phyloP scores from a whole-genome alignment of 2,797 vertebrate genomes.

The Pangasius djambal region DNA sequence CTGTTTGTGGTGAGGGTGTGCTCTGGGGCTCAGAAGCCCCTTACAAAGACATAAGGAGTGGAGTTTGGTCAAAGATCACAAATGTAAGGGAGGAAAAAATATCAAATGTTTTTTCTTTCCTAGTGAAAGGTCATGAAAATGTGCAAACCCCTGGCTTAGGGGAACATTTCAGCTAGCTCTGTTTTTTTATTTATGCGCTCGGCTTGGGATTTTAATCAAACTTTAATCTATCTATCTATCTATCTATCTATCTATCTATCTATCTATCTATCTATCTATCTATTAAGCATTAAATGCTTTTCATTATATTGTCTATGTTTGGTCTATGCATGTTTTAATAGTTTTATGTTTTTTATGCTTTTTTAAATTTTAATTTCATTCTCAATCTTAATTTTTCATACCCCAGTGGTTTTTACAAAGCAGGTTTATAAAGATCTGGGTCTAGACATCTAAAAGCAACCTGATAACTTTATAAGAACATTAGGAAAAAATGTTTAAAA shows the following conservation, averaged over 20 bases:
- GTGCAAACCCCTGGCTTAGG: neutral
- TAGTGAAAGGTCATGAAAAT: neutral
- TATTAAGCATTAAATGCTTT: neutral
- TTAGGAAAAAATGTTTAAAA: neutral
- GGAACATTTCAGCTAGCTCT: neutral
- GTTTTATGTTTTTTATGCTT: neutral
- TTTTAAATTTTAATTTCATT: neutral
- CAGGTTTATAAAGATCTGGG: neutral
- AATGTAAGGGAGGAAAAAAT: neutral
- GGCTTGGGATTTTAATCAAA: neutral
- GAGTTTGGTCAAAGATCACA: conserved; percentile 23
- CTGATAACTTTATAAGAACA: neutral
- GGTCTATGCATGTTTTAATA: neutral
- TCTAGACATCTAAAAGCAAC: neutral
- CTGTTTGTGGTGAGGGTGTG: neutral
- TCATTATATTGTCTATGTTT: neutral
- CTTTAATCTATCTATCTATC: neutral
- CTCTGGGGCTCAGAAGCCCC: neutral
- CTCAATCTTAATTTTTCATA: neutral
- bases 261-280: too few species aligned
- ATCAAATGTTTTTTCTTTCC: neutral
- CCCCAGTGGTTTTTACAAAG: neutral
- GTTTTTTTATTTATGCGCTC: neutral
- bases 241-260: neutral
- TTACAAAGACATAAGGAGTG: conserved; percentile 28